Evolutionary conservation across 2,113 vertebrate genomes (phyloP).

Genomic region (Xenopus laevis): DNA sequence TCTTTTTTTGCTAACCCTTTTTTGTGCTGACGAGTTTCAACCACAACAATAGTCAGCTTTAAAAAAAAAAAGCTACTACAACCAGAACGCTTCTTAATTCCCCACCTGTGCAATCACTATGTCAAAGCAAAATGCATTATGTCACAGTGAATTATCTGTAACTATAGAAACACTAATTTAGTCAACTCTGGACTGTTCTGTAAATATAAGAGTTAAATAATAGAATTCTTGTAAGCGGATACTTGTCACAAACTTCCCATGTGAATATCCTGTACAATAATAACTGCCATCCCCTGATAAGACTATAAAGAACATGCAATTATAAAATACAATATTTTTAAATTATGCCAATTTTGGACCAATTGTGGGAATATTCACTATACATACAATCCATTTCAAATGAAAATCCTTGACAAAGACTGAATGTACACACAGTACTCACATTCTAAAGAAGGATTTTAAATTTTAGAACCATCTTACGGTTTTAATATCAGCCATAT

Average conservation of each 20-base stretch:
- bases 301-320: not conserved
- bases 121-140: conserved; percentile 13
- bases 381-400: too few relatives aligned
- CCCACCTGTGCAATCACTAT: conserved; percentile 12
- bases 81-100: conserved; percentile 30
- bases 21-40: conserved; percentile 27
- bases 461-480: too few relatives aligned
- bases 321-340: too few relatives aligned
- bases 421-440: too few relatives aligned
- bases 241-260: conserved; percentile 3
- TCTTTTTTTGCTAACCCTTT: conserved; percentile 10
- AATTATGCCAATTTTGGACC: too few relatives aligned
- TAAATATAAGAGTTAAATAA: not conserved
- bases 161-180: conserved; percentile 18
- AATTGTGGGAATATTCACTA: too few relatives aligned
- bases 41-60: not conserved
- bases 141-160: conserved; percentile 10
- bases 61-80: conserved; percentile 14
- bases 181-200: not conserved
- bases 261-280: too few relatives aligned
- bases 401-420: too few relatives aligned
- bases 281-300: not conserved
- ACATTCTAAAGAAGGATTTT: too few relatives aligned
- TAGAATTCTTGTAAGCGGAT: conserved; percentile 12
- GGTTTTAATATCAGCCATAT: too few relatives aligned